A percentile compares a stretch with the other conserved stretches of the same genome.
These are phyloP conservation scores for Megathymus violae DNA, from an alignment of 1,140 invertebrate species.

Conservation along the genomic window DNA sequence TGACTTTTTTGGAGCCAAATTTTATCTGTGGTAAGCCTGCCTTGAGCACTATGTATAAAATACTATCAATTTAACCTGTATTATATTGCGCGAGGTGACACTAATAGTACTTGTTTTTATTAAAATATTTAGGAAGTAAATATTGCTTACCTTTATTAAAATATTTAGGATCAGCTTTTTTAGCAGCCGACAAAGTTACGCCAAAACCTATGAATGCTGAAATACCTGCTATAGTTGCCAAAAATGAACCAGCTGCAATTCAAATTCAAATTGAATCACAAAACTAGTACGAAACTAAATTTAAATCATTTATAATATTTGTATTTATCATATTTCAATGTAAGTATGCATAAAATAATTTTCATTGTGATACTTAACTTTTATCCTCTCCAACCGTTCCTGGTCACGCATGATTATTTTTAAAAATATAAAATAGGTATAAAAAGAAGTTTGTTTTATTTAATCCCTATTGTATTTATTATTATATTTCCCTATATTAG, in stretches of 20 bases:
- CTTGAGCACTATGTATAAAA: constrained; percentile 5
- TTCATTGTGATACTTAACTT: constrained; percentile 53
- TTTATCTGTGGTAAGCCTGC: no score
- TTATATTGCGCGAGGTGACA: not conserved
- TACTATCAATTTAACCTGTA: not conserved
- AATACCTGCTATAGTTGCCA: constrained; percentile 90
- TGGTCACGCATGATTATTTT: constrained; percentile 56
- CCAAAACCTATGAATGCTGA: constrained; percentile 93
- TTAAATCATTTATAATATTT: no score
- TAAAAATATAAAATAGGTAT: no score
- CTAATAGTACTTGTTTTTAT: no score
- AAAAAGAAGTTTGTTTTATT: no score
- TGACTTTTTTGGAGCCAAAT: no score
- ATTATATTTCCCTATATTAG: no score
- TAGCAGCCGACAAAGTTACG: constrained; percentile 89
- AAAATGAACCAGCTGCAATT: constrained; percentile 89
- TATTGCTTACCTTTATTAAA: constrained; percentile 88
- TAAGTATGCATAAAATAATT: no score
- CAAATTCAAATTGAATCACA: no score
- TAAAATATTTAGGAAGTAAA: not conserved
- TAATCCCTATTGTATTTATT: no score
- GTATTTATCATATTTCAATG: no score
- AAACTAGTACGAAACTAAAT: no score
- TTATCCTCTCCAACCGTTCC: constrained; percentile 68
- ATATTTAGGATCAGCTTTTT: constrained; percentile 91